Base-by-base conservation (phyloP, 2,888 invertebrate species). In the Drymonia ruficornis region DNA sequence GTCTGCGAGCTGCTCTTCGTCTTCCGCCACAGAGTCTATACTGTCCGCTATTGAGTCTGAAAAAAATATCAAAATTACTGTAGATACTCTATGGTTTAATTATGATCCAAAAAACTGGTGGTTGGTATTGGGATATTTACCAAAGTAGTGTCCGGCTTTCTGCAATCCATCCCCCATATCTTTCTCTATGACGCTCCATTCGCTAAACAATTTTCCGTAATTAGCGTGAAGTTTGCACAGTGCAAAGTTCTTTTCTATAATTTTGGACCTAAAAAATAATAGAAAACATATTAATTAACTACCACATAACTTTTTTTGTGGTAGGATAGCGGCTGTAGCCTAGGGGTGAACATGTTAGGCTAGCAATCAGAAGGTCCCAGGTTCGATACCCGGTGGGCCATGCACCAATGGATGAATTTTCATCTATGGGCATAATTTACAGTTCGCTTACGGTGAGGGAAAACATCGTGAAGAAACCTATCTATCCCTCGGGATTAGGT, bases 181-280 rank as follows among this genome's bases (percentile, higher is more conserved):
- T 67, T 95, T 96, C 77, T 97, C 97, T 50, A 96, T 95, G 34
- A 95, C 96, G 80, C 97, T 96, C 97, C 97, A 97, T 81, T 97
- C 97, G 70, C 96, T 96, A 77, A 97, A 96, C 53, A 97, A 94
- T 47, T 96, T 94, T 0, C 97, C 97, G 71, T 97, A 97, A 86
- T 96, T 96, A 0, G 95, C 95, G 78, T 97, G 97, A 40, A 97
- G 86, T 81, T 97, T 97, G 78, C 96, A 96, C 23, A 97, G 90
- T 9, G 95, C 96, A 78, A 95, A 96, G 70, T 95, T 94, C 70
- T 95, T 95, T 79, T 96, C 96, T 67, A 95, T 96, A 69, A 96
- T 94, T 78, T 94, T 94, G 48, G 96, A 95, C 59, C 94, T 93
- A 68, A 42, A 85, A 85, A 54, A 38, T 7, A 46, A 52, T 11